These are phyloP conservation scores for Agrotis puta DNA, from an alignment of 2,888 invertebrate species.

Conservation along the genomic window DNA sequence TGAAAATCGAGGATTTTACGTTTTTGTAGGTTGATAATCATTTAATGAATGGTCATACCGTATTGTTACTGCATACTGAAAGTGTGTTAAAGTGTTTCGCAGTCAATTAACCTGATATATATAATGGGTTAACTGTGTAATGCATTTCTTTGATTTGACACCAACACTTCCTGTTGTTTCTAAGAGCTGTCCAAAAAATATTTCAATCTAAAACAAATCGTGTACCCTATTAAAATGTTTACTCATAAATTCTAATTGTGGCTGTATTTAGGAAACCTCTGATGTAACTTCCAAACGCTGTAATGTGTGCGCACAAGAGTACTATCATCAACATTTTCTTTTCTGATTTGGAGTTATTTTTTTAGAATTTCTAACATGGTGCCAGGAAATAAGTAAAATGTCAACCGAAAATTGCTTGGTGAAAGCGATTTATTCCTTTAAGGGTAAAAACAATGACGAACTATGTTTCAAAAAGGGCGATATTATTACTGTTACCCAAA, in stretches of 20 bases:
- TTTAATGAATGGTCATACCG: slow-evolving; percentile 17
- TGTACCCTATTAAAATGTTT: slow-evolving; percentile 1
- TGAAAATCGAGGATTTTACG: slow-evolving; percentile 69
- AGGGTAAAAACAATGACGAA: slow-evolving; percentile 99
- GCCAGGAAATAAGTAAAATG: slow-evolving; percentile 85
- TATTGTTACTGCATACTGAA: slow-evolving; percentile 14
- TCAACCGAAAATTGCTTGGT: slow-evolving; percentile 93
- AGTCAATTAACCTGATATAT: neutral
- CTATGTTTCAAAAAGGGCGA: slow-evolving; percentile 98
- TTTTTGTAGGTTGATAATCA: slow-evolving; percentile 69
- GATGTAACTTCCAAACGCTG: slow-evolving; percentile 4
- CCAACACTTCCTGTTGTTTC: slow-evolving; percentile 69
- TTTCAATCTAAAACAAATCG: slow-evolving; percentile 41
- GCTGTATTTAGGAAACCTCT: slow-evolving; percentile 2
- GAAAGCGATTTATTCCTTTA: slow-evolving; percentile 97
- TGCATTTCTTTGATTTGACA: slow-evolving; percentile 52
- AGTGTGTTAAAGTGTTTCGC: slow-evolving; percentile 18
- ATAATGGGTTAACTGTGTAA: slow-evolving; percentile 25
- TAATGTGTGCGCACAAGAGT: slow-evolving; percentile 4
- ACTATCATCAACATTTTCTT: neutral
- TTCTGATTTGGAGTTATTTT: slow-evolving; percentile 49
- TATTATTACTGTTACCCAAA: slow-evolving; percentile 98
- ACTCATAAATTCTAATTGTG: slow-evolving; percentile 3
- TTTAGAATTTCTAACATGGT: slow-evolving; percentile 78
- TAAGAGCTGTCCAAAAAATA: slow-evolving; percentile 62